Percentiles rank a stretch among this genome's conserved stretches.
These are phyloP conservation scores for Drosophila rellima DNA, from an alignment of 2,888 invertebrate genomes.

Conservation along the genomic window DNA sequence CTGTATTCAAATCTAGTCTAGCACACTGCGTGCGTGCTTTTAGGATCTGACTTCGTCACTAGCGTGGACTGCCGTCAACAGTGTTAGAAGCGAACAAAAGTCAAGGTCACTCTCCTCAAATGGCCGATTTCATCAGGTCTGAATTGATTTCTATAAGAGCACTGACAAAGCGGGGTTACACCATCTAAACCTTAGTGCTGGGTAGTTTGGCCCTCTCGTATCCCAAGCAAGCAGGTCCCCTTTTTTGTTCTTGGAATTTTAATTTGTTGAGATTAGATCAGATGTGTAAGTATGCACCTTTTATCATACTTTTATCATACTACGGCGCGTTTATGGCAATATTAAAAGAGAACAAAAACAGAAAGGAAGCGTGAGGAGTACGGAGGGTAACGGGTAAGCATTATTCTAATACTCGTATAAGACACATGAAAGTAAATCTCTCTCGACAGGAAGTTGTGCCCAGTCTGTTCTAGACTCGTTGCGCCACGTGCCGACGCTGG, in stretches of 20 bases:
- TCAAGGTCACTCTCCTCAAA: not conserved
- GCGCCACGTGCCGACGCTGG: constrained; percentile 62
- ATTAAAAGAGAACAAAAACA: constrained; percentile 13
- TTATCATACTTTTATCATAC: constrained; percentile 20
- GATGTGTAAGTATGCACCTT: constrained; percentile 23
- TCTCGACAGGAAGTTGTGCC: constrained; percentile 57
- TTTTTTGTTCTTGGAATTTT: constrained; percentile 42
- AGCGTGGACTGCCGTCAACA: too few relatives aligned
- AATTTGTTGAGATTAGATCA: constrained; percentile 72
- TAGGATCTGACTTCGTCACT: too few relatives aligned
- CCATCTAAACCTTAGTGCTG: not conserved
- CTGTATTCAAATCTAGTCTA: too few relatives aligned
- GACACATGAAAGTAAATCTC: constrained; percentile 57
- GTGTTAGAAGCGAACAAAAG: not conserved
- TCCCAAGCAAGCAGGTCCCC: constrained; percentile 1
- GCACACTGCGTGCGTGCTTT: too few relatives aligned
- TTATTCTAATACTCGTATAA: constrained; percentile 14
- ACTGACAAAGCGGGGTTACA: not conserved
- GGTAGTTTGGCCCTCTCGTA: not conserved
- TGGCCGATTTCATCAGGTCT: not conserved
- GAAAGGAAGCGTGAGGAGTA: not conserved
- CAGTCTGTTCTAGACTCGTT: constrained; percentile 32
- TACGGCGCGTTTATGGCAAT: constrained; percentile 26
- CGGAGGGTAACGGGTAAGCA: constrained; percentile 1
- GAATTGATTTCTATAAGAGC: not conserved